Percentiles rank a stretch among this genome's conserved stretches.
Conservation (phyloP, 2,113 vertebrate genomes). For the Actinemys pallida region DNA sequence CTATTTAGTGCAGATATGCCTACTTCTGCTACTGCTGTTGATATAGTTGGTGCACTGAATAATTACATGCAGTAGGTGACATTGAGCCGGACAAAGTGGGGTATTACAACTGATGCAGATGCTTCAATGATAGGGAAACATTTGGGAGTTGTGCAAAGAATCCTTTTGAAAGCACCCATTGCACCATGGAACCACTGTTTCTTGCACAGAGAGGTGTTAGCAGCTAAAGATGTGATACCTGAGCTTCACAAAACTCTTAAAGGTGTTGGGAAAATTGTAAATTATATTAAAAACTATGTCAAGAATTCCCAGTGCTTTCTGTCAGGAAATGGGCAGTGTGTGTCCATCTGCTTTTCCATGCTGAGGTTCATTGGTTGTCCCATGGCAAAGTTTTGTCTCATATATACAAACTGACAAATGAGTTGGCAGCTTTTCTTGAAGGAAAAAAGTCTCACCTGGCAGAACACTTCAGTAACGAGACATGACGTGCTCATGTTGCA, state of each 20-base stretch:
- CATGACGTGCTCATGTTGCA: too few relatives aligned
- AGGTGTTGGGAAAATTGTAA: neutral
- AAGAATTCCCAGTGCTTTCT: neutral
- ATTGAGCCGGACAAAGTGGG: neutral
- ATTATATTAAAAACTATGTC: neutral
- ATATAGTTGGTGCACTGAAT: neutral
- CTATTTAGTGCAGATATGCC: too few relatives aligned
- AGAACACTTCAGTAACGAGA: neutral
- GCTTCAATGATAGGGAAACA: neutral
- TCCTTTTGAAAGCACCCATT: neutral
- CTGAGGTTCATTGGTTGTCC: neutral
- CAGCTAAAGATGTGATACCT: neutral
- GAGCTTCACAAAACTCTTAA: neutral
- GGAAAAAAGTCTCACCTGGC: neutral
- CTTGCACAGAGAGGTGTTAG: neutral
- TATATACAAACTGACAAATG: neutral
- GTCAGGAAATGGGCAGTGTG: neutral
- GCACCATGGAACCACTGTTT: neutral
- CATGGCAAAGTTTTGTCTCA: neutral
- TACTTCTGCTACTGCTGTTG: neutral
- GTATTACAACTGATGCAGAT: neutral
- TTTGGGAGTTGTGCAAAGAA: neutral
- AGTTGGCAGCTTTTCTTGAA: neutral
- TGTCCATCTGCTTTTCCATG: neutral
- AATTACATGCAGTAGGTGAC: neutral